A percentile compares a stretch with the other conserved stretches of the same genome.
phyloP scores from a whole-genome alignment of 2,888 invertebrate genomes.

The Dicyrtomina minuta region DNA sequence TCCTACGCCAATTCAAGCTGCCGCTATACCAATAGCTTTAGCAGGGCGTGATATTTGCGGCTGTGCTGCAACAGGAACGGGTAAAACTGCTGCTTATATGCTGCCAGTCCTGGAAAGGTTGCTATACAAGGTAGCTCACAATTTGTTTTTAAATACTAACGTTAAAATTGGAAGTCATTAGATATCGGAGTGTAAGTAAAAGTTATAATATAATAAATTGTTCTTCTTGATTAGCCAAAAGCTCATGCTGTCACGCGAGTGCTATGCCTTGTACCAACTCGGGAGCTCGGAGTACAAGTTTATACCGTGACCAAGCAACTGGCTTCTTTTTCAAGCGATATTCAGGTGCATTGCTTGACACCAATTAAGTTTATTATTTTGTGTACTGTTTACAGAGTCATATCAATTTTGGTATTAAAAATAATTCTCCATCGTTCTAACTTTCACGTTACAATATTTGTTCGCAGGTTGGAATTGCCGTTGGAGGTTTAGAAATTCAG shows the following conservation, averaged over 20 bases:
- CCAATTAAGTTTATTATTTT: not conserved
- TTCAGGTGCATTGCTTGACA: slow-evolving; percentile 43
- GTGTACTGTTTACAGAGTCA: not conserved
- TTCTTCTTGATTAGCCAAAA: slow-evolving; percentile 44
- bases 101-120: slow-evolving; percentile 92
- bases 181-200: not conserved
- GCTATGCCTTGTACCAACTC: slow-evolving; percentile 90
- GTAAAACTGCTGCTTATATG: slow-evolving; percentile 99
- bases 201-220: not conserved
- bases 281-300: slow-evolving; percentile 97
- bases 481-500: slow-evolving; percentile 85
- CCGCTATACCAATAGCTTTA: slow-evolving; percentile 90
- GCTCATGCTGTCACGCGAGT: slow-evolving; percentile 69
- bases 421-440: too few species aligned
- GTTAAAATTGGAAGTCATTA: slow-evolving; percentile 55
- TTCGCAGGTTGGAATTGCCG: slow-evolving; percentile 80
- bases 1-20: slow-evolving; percentile 95
- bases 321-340: slow-evolving; percentile 74
- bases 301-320: slow-evolving; percentile 91
- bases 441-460: too few species aligned
- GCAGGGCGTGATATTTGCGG: slow-evolving; percentile 94
- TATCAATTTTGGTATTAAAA: not conserved
- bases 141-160: slow-evolving; percentile 56
- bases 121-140: slow-evolving; percentile 72
- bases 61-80: slow-evolving; percentile 96